Base-by-base conservation (phyloP, 2,113 vertebrate genomes). In the Merops nubicus region DNA sequence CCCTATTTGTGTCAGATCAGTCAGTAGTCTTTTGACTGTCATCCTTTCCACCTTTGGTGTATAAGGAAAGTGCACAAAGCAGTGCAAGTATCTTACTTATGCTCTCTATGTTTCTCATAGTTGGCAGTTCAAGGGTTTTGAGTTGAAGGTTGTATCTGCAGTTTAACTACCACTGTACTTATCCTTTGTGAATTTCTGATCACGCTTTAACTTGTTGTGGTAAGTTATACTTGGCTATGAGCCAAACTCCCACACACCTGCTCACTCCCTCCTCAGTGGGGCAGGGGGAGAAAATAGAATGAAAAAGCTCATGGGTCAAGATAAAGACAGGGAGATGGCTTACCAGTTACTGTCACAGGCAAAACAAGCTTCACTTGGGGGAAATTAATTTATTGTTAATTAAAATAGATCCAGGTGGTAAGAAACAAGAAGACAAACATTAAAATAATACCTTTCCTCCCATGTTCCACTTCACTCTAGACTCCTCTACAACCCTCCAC, bases 131-230 rank as follows among this genome's bases (percentile, higher is more conserved):
- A 83, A 78, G 76, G 82, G 78, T 76, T 89, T 73, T 68, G 72
- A 89, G 77, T 28, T 69, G 31, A 48, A 87, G 48, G 43, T 64
- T 87, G n/a, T 74, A 74, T 57, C 59, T 85, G 54, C 42, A 69
- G 51, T 75, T 86, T 72, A 77, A 83, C 43, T 79, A 59, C 56
- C 57, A 56, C 36, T 88, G 25, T 84, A 76, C 36, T 88, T 93
- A 72, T 70, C 56, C 45, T 51, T 62, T 91, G 62, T 76, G 78
- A 80, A 79, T 88, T 95, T 95, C 62, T 83, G 72, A 90, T 83
- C 43, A 51, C 54, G 68, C 47, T 53, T 89, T 83, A 82, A 59
- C 57, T 91, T 84, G 4, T 70, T 33, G 19, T 90, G 45, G 51
- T 65, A 45, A 19, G 65, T 92, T 85, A 72, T 85, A 81, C 34